Evolutionary conservation across 2,888 invertebrate species (phyloP).

Genomic region (Augiades crinisus): DNA sequence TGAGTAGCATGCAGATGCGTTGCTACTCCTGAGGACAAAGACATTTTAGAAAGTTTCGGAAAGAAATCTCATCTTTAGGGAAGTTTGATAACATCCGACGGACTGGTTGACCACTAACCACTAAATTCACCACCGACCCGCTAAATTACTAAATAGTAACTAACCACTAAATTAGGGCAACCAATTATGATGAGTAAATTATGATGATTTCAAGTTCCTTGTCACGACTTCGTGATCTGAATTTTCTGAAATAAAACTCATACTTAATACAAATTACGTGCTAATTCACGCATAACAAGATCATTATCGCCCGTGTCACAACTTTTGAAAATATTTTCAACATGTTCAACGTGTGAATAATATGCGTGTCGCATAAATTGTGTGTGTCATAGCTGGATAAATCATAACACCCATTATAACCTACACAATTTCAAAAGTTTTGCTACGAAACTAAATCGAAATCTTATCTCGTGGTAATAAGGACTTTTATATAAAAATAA

Average conservation of each 20-base stretch:
- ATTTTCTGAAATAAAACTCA: background rate
- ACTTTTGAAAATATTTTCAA: constrained; percentile 18
- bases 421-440: constrained; percentile 7
- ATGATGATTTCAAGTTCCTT: too few relatives aligned
- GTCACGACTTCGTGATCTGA: too few relatives aligned
- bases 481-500: background rate
- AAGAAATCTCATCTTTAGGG: too few relatives aligned
- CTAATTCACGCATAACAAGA: constrained; percentile 11
- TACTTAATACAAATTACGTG: background rate
- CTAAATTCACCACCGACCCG: too few relatives aligned
- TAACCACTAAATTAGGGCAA: too few relatives aligned
- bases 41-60: too few relatives aligned
- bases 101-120: too few relatives aligned
- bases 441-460: background rate
- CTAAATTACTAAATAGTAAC: too few relatives aligned
- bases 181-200: too few relatives aligned
- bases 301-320: constrained; percentile 16
- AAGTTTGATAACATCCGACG: too few relatives aligned
- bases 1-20: too few relatives aligned
- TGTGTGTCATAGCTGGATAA: constrained; percentile 10
- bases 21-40: too few relatives aligned
- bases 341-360: constrained; percentile 6
- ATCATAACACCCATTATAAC: constrained; percentile 13
- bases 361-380: constrained; percentile 14
- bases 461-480: constrained; percentile 1